Conservation (phyloP, 2,797 vertebrate species). For the Thalassophryne amazonica region DNA sequence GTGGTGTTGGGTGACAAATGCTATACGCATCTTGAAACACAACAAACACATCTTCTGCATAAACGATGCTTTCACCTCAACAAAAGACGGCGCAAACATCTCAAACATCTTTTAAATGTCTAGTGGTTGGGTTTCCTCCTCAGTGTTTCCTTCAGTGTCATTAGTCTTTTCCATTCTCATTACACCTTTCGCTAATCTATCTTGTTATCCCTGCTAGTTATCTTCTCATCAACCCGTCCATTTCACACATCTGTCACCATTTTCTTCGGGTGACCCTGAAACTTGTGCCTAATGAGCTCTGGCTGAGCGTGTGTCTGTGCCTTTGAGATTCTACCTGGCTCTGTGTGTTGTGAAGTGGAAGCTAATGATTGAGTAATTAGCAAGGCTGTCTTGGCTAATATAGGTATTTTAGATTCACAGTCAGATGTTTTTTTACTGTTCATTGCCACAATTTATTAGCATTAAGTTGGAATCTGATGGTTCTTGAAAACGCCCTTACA, state of each 20-base stretch:
- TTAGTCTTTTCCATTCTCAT: conserved; percentile 17
- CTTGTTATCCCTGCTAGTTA: conserved; percentile 31
- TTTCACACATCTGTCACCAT: conserved; percentile 10
- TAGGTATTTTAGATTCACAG: conserved; percentile 12
- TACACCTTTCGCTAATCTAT: conserved; percentile 5
- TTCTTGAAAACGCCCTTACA: not conserved
- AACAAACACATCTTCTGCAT: too few species aligned
- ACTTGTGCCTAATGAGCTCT: conserved; percentile 35
- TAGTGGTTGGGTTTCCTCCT: too few species aligned
- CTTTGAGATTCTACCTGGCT: conserved; percentile 21
- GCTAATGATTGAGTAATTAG: conserved; percentile 45
- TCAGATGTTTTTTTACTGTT: conserved; percentile 6
- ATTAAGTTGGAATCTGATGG: conserved; percentile 9
- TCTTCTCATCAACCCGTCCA: conserved; percentile 31
- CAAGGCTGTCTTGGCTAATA: conserved; percentile 20
- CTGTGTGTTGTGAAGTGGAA: conserved; percentile 23
- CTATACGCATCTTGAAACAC: too few species aligned
- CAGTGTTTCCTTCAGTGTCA: too few species aligned
- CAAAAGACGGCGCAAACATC: too few species aligned
- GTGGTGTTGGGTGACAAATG: too few species aligned
- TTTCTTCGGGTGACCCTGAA: conserved; percentile 36
- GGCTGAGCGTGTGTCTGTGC: not conserved
- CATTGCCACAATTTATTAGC: conserved; percentile 3
- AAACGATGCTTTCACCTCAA: too few species aligned
- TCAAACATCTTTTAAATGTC: too few species aligned